These are phyloP conservation scores for Mugil cephalus DNA, from an alignment of 2,113 vertebrate species.

Conservation along the genomic window DNA sequence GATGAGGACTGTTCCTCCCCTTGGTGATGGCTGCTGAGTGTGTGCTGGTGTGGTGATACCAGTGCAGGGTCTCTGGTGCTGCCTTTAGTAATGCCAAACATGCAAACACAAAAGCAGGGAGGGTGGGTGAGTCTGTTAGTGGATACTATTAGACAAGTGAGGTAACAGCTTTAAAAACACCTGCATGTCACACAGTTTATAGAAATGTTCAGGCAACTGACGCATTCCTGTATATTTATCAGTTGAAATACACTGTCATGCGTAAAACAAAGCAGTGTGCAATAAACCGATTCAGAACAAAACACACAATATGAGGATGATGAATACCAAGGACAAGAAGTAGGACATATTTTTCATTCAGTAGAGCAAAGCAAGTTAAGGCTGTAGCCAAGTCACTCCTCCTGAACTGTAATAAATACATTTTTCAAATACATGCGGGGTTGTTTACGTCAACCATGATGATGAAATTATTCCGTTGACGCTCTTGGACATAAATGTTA, in stretches of 20 bases:
- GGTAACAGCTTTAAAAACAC: conserved; percentile 10
- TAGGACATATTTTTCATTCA: conserved; percentile 11
- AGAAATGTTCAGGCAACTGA: conserved; percentile 2
- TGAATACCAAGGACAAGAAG: background rate
- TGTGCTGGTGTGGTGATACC: conserved; percentile 46
- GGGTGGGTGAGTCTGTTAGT: conserved; percentile 64
- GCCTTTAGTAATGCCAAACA: conserved; percentile 82
- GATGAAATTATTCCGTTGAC: too few species aligned
- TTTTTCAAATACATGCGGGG: too few species aligned
- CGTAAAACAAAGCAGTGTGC: background rate
- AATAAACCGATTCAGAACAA: background rate
- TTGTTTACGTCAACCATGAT: too few species aligned
- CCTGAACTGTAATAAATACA: background rate
- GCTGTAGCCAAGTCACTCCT: background rate
- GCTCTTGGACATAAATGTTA: too few species aligned
- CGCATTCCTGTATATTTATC: background rate
- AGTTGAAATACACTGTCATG: conserved; percentile 3
- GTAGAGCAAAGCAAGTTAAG: background rate
- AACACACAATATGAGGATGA: background rate
- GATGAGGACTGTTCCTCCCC: conserved; percentile 36
- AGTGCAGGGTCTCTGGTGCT: conserved; percentile 52
- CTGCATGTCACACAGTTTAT: background rate
- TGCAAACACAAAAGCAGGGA: conserved; percentile 83
- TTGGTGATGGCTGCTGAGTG: conserved; percentile 18
- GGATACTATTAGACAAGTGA: conserved; percentile 19